Conservation (phyloP, 2,888 invertebrate species). For the Synanthedon vespiformis region DNA sequence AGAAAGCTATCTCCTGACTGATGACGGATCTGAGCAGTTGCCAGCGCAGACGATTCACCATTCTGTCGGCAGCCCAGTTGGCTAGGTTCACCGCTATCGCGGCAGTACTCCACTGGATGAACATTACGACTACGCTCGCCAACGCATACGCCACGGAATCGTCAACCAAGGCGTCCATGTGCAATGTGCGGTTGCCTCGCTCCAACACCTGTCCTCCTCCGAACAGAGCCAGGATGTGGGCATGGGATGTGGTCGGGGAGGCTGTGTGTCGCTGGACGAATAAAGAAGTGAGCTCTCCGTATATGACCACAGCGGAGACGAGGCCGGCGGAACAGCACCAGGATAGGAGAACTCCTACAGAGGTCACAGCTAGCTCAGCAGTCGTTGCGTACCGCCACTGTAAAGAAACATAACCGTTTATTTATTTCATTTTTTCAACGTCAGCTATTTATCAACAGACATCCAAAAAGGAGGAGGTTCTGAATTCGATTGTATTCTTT, state of each 20-base stretch:
- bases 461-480: too few relatives aligned
- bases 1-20: conserved; percentile 80
- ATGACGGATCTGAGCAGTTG: conserved; percentile 73
- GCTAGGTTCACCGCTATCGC: conserved; percentile 65
- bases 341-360: conserved; percentile 24
- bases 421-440: too few relatives aligned
- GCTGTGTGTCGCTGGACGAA: conserved; percentile 65
- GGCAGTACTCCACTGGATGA: conserved; percentile 58
- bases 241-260: conserved; percentile 40
- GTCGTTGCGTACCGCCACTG: conserved; percentile 58
- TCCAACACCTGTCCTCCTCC: conserved; percentile 59
- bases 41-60: conserved; percentile 68
- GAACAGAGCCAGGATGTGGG: conserved; percentile 50
- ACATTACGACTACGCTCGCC: conserved; percentile 59
- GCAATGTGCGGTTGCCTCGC: conserved; percentile 42
- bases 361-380: conserved; percentile 29
- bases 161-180: conserved; percentile 66
- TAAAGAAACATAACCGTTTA: not conserved
- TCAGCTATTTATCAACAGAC: too few relatives aligned
- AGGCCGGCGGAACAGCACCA: conserved; percentile 40
- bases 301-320: conserved; percentile 70
- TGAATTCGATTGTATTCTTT: too few relatives aligned
- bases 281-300: conserved; percentile 73
- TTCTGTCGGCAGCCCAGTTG: conserved; percentile 65
- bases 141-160: conserved; percentile 66